Percentiles rank a stretch among this genome's conserved stretches.
Conservation (phyloP, 2,113 vertebrate species). For the Paramisgurnus dabryanus region DNA sequence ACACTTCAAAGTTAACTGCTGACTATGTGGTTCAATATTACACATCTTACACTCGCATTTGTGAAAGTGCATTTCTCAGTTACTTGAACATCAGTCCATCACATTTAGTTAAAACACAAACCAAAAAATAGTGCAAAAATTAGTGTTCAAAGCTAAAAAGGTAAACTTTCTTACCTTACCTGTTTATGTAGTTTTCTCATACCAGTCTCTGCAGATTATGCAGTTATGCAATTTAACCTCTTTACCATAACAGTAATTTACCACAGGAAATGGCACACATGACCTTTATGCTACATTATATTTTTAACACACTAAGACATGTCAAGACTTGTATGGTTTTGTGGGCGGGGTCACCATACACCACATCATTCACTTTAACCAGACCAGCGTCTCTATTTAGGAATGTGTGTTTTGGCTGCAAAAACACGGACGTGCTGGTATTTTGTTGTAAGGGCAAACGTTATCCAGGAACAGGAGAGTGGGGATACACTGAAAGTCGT, state of each 20-base stretch:
- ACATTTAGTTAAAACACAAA: background rate
- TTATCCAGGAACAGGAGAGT: background rate
- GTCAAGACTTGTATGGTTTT: constrained; percentile 1
- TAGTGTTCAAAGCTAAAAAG: too few species aligned
- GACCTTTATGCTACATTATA: too few species aligned
- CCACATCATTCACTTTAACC: constrained; percentile 13
- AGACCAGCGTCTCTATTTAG: background rate
- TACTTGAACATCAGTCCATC: constrained; percentile 5
- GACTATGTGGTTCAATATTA: background rate
- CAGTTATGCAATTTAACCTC: too few species aligned
- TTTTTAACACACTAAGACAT: background rate
- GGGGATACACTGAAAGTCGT: constrained; percentile 14
- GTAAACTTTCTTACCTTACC: too few species aligned
- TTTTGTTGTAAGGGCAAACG: constrained; percentile 13
- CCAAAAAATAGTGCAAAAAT: too few species aligned
- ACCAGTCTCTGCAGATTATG: too few species aligned
- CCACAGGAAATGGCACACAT: too few species aligned
- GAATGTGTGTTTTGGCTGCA: constrained; percentile 21
- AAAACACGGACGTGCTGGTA: background rate
- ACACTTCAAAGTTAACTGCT: constrained; percentile 31
- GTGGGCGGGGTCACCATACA: background rate
- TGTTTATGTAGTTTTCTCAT: too few species aligned
- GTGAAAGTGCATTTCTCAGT: background rate
- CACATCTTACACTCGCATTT: constrained; percentile 21
- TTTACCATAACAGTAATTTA: too few species aligned